phyloP scores from a whole-genome alignment of 2,113 vertebrate species.

The Sphyrna mokarran region DNA sequence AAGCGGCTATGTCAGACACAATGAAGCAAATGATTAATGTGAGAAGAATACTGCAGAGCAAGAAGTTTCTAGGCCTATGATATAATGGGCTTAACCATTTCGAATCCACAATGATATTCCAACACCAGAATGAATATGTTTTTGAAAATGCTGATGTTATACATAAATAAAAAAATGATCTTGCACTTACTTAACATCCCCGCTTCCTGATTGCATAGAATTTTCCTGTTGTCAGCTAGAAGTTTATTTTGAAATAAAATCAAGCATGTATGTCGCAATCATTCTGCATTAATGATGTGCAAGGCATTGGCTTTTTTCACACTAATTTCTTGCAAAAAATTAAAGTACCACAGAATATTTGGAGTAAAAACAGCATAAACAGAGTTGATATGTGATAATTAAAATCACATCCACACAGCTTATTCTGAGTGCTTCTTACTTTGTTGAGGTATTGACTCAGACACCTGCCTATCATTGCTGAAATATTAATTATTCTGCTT shows the following conservation, averaged over 20 bases:
- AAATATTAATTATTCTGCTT: conserved; percentile 37
- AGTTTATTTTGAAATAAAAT: not conserved
- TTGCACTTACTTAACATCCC: not conserved
- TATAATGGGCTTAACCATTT: not conserved
- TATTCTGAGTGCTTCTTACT: not conserved
- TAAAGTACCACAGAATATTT: not conserved
- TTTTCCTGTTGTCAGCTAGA: not conserved
- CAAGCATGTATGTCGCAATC: not conserved
- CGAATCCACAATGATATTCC: not conserved
- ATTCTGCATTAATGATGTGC: not conserved
- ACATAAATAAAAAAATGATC: not conserved
- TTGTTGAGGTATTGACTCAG: not conserved
- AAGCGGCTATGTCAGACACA: not conserved
- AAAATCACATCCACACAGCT: not conserved
- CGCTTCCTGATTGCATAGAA: not conserved
- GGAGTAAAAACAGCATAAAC: not conserved
- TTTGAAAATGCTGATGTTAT: not conserved
- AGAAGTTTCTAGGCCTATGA: not conserved
- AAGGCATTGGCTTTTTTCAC: not conserved
- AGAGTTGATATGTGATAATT: not conserved
- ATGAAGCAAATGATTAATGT: not conserved
- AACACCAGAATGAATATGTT: not conserved
- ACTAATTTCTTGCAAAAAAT: not conserved
- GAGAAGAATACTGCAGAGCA: not conserved
- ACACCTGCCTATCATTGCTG: not conserved